These are phyloP conservation scores for Caenorhabditis sp. DNA, from an alignment of 2,888 invertebrate species.

Conservation along the genomic window DNA sequence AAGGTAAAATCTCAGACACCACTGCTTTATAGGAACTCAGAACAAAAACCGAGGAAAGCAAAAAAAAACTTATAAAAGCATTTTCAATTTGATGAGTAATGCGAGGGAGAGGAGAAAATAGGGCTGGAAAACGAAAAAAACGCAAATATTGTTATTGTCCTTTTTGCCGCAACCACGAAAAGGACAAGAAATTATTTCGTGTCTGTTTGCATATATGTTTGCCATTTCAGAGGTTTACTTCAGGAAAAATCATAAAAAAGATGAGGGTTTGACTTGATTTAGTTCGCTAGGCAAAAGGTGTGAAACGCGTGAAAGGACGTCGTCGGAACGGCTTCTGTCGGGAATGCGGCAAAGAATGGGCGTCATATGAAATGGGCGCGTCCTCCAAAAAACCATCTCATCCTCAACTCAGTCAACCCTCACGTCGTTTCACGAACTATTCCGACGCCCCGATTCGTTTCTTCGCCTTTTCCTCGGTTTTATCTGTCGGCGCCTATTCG, in stretches of 20 bases:
- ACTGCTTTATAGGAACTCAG: conserved; percentile 18
- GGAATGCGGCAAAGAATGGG: conserved; percentile 42
- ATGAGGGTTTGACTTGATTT: not conserved
- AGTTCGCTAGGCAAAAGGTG: conserved; percentile 16
- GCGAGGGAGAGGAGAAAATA: conserved; percentile 16
- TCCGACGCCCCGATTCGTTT: conserved; percentile 23
- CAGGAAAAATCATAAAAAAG: too few relatives aligned
- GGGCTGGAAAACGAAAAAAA: conserved; percentile 26
- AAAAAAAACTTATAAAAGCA: conserved; percentile 16
- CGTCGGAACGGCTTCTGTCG: conserved; percentile 55
- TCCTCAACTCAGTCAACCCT: conserved; percentile 63
- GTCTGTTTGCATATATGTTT: conserved; percentile 49
- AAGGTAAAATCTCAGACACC: not conserved
- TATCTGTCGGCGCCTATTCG: conserved; percentile 48
- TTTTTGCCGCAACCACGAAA: too few relatives aligned
- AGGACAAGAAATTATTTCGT: conserved; percentile 42
- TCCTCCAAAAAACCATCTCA: conserved; percentile 63
- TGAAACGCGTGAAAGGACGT: conserved; percentile 21
- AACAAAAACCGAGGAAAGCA: too few relatives aligned
- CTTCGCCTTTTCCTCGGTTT: conserved; percentile 14
- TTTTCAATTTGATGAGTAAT: conserved; percentile 39
- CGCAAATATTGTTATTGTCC: conserved; percentile 57
- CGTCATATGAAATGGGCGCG: conserved; percentile 54
- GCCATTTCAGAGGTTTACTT: conserved; percentile 23
- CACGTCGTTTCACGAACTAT: conserved; percentile 55